A percentile compares a stretch with the other conserved stretches of the same genome.
These are phyloP conservation scores for Sebastes hubbsi DNA, from an alignment of 2,797 vertebrate species.

Conservation along the genomic window DNA sequence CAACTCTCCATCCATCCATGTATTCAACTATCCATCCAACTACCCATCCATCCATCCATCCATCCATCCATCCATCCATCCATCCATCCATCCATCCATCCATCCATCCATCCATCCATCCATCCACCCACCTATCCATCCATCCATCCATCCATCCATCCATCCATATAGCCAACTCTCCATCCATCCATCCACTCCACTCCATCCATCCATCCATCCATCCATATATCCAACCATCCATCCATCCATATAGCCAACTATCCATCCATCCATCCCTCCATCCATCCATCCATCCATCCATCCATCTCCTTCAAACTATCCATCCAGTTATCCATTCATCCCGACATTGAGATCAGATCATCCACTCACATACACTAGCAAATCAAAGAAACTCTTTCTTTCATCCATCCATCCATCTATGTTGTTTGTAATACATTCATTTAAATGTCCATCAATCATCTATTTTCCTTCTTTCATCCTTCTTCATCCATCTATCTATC, in stretches of 20 bases:
- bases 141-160: too few species aligned
- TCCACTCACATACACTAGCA: neutral
- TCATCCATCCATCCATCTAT: neutral
- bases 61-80: too few species aligned
- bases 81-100: too few species aligned
- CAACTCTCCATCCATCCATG: too few species aligned
- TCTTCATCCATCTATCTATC: neutral
- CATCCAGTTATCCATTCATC: neutral
- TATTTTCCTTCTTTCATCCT: neutral
- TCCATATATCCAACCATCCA: neutral
- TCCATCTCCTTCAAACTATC: neutral
- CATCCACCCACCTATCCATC: too few species aligned
- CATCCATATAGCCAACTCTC: fast-evolving
- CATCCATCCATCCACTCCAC: neutral
- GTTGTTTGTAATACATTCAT: neutral
- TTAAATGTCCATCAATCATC: neutral
- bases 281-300: neutral
- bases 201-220: neutral
- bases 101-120: too few species aligned
- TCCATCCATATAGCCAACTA: neutral
- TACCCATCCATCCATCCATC: fast-evolving
- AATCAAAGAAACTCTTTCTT: neutral
- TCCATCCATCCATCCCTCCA: neutral
- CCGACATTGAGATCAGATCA: neutral
- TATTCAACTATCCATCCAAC: neutral